A percentile compares a stretch with the other conserved stretches of the same genome.
phyloP scores from a whole-genome alignment of 2,888 invertebrate species.

The Philonicus albiceps region DNA sequence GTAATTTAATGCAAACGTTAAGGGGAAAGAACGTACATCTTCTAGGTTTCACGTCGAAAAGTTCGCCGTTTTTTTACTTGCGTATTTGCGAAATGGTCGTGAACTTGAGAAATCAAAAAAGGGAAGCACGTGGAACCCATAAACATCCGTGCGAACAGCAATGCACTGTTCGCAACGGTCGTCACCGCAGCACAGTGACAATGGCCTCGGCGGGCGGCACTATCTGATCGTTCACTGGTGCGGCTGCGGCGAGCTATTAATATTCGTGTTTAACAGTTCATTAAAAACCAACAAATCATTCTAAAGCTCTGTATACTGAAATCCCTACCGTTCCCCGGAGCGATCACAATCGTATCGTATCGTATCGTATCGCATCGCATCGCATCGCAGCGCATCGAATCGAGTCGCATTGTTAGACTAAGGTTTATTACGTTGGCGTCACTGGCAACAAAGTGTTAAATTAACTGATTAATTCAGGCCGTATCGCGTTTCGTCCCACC shows the following conservation, averaged over 20 bases:
- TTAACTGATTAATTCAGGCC: background rate
- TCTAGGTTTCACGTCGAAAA: background rate
- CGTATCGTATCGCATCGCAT: no score
- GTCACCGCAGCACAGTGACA: background rate
- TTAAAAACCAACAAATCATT: constrained; percentile 17
- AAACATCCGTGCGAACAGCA: background rate
- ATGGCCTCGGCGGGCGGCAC: background rate
- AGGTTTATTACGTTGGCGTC: background rate
- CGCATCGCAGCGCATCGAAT: background rate
- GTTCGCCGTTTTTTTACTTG: background rate
- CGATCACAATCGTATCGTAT: no score
- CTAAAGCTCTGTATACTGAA: background rate
- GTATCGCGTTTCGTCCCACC: background rate
- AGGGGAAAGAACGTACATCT: background rate
- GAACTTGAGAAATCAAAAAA: background rate
- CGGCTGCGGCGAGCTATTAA: background rate
- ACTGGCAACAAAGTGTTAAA: background rate
- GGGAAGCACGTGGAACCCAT: background rate
- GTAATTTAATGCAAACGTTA: background rate
- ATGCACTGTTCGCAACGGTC: background rate
- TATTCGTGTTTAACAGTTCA: background rate
- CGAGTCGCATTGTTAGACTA: background rate
- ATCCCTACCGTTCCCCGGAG: background rate
- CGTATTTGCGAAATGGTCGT: background rate
- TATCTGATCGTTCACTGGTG: background rate